Base-by-base conservation (phyloP, 2,888 invertebrate species). In the Chloromyia formosa region DNA sequence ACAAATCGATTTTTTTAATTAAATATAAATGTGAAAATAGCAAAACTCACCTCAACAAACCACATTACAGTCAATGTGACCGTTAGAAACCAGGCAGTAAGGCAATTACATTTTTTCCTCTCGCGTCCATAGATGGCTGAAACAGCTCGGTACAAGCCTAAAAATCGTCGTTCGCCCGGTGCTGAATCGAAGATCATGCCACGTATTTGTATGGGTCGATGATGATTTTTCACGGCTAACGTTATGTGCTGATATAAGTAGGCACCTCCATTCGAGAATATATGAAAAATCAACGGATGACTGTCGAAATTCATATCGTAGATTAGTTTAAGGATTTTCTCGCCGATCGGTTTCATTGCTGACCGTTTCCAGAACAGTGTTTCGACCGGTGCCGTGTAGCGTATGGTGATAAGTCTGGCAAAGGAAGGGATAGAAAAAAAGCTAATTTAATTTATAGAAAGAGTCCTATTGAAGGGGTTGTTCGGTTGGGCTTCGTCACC, bases 131-230 rank as follows among this genome's bases (percentile, higher is more conserved):
- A 85, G 68, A 91, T 90, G 5, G 90, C 89, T 1, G 88, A 87
- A 61, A 91, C 86, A 0, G 91, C 91, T 75, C 87, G 85, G 81
- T 87, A 91, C 5, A 90, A 81, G 12, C 88, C 88, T 53, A 85
- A 80, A n/a, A 89, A 79, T 74, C 90, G 86, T 75, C 90, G 83
- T 78, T 89, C 89, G 0, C 92, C 91, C 0, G 92, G 92, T 0
- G 90, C 90, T 61, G 92, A 92, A 81, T 93, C 92, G 78, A 92
- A 91, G 76, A 93, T 90, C 42, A 90, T 89, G 3, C 91, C 91
- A 9, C 83, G 84, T 42, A 85, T 82, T 76, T 84, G 87, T 54
- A 90, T 82, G 1, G 87, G 87, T 74, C 86, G 87, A 22, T 86
- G 85, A 53, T 86, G 85, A 75, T 87, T 86, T 77, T 87, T 86